phyloP scores from a whole-genome alignment of 2,888 invertebrate species.

The Marasmarcha lunaedactyla region DNA sequence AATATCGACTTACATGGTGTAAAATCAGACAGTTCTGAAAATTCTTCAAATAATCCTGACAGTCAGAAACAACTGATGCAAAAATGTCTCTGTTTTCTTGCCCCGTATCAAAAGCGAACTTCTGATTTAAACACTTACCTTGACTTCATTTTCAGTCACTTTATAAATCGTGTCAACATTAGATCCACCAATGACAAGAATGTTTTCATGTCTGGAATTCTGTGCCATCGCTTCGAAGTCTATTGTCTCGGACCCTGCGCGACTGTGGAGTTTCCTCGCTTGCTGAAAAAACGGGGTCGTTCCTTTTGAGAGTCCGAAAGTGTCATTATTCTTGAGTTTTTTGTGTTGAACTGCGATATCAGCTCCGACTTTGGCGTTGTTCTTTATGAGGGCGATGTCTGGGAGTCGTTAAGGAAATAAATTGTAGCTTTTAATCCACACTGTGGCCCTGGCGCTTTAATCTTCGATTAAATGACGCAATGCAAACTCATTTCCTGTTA shows the following conservation, averaged over 20 bases:
- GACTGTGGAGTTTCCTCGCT: conserved; percentile 39
- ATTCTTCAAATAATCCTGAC: no score
- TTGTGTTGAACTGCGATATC: conserved; percentile 79
- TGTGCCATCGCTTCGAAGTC: conserved; percentile 21
- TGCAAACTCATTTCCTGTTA: not conserved
- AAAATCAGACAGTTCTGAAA: no score
- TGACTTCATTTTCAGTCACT: conserved; percentile 71
- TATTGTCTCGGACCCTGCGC: conserved; percentile 16
- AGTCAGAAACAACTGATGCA: no score
- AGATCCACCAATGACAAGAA: conserved; percentile 84
- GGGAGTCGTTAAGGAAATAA: conserved; percentile 43
- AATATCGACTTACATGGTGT: no score
- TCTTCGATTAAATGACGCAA: not conserved
- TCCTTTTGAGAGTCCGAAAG: conserved; percentile 24
- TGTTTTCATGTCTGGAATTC: conserved; percentile 20
- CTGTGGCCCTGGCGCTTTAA: not conserved
- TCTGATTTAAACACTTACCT: conserved; percentile 74
- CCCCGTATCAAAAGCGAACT: no score
- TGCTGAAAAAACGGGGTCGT: conserved; percentile 15
- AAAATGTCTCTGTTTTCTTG: no score
- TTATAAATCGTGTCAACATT: conserved; percentile 79
- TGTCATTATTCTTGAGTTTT: conserved; percentile 39
- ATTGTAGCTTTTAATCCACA: conserved; percentile 39
- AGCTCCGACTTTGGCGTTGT: conserved; percentile 89
- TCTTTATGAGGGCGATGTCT: conserved; percentile 93